Percentiles rank a stretch among this genome's conserved stretches.
Evolutionary conservation across 2,113 vertebrate genomes (phyloP).

Genomic region (Egretta garzetta): DNA sequence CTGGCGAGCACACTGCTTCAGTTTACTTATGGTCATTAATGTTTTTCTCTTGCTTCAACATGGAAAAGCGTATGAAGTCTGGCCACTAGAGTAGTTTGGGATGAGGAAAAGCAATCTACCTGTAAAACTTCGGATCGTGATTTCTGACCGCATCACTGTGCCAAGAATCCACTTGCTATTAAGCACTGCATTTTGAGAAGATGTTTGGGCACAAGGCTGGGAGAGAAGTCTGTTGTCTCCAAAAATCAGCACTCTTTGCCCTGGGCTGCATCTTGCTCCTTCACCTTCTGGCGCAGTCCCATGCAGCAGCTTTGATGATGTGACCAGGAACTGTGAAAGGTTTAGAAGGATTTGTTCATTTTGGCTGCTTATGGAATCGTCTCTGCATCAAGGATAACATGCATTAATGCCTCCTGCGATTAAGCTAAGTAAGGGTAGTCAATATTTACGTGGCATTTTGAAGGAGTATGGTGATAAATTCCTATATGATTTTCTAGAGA

Average conservation of each 20-base stretch:
- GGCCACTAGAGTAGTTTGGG: neutral
- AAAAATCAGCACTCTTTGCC: neutral
- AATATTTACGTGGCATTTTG: neutral
- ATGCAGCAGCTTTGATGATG: neutral
- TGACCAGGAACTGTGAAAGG: neutral
- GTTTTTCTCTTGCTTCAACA: neutral
- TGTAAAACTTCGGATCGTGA: neutral
- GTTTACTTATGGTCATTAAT: neutral
- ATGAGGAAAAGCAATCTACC: neutral
- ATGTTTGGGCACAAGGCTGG: neutral
- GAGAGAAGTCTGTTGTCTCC: neutral
- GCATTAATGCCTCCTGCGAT: neutral
- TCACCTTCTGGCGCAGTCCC: neutral
- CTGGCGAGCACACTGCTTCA: neutral
- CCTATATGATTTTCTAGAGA: neutral
- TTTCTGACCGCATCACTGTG: neutral
- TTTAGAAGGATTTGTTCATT: neutral
- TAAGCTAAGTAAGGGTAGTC: neutral
- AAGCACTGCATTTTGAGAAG: neutral
- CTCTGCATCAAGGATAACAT: neutral
- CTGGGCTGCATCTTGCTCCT: neutral
- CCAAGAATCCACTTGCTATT: neutral
- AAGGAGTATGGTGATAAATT: neutral
- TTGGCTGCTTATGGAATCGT: neutral
- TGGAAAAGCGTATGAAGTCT: neutral